Percentiles rank a stretch among this genome's conserved stretches.
phyloP scores from a whole-genome alignment of 1,140 invertebrate species.

The Heliconius melpomene region DNA sequence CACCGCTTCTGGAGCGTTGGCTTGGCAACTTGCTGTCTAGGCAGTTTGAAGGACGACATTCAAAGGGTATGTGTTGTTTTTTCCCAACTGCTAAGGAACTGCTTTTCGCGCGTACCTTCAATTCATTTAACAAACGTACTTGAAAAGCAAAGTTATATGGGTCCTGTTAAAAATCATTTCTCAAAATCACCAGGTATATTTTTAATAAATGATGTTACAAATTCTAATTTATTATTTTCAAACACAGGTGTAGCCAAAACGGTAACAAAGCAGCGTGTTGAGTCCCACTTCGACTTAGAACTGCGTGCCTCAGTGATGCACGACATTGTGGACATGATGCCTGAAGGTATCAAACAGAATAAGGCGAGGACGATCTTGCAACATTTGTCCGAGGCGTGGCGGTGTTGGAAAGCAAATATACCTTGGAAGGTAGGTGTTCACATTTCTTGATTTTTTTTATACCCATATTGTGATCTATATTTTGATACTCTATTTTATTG shows the following conservation, averaged over 20 bases:
- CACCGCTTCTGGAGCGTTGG: constrained; percentile 98
- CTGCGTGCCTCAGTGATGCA: constrained; percentile 99
- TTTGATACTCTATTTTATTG: too few relatives aligned
- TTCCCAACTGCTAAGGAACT: too few relatives aligned
- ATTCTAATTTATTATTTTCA: background rate
- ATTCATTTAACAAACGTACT: too few relatives aligned
- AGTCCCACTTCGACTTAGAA: constrained; percentile 99
- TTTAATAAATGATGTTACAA: background rate
- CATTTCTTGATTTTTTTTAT: background rate
- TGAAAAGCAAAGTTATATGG: background rate
- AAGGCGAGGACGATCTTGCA: constrained; percentile 99
- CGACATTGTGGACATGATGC: constrained; percentile 99
- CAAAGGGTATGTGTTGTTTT: constrained; percentile 85
- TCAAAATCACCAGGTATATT: background rate
- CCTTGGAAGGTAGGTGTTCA: constrained; percentile 94
- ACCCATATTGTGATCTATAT: too few relatives aligned
- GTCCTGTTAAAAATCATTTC: background rate
- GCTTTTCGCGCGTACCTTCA: too few relatives aligned
- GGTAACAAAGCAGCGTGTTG: constrained; percentile 99
- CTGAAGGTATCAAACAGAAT: constrained; percentile 99
- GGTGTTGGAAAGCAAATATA: constrained; percentile 99
- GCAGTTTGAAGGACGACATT: constrained; percentile 99
- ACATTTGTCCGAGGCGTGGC: constrained; percentile 99
- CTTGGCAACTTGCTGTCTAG: constrained; percentile 98
- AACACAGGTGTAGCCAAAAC: constrained; percentile 95